These are phyloP conservation scores for Gisinianus flammeolus DNA, from an alignment of 2,888 invertebrate genomes.

Conservation along the genomic window DNA sequence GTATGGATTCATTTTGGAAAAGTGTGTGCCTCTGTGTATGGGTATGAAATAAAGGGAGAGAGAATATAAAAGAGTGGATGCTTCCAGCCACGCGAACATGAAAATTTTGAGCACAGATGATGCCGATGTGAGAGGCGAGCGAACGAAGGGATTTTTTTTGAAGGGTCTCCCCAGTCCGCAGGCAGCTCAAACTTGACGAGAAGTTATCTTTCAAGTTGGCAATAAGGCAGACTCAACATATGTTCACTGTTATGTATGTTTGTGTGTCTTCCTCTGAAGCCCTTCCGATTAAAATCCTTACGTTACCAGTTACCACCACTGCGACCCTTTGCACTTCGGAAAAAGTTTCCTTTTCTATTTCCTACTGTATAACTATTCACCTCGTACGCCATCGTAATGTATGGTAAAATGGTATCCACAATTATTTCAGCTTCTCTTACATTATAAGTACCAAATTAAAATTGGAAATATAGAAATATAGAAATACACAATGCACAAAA, in stretches of 20 bases:
- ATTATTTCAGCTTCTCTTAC: conserved; percentile 8
- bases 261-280: background rate
- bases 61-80: conserved; percentile 30
- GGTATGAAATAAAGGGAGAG: conserved; percentile 18
- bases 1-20: conserved; percentile 21
- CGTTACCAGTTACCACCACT: background rate
- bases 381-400: no score
- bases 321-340: background rate
- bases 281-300: conserved; percentile 30
- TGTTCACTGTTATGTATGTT: conserved; percentile 14
- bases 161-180: background rate
- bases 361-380: no score
- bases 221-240: conserved; percentile 30
- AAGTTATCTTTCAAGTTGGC: conserved; percentile 32
- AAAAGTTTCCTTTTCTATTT: conserved; percentile 22
- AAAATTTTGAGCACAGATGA: conserved; percentile 9
- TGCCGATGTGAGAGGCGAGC: conserved; percentile 12
- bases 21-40: conserved; percentile 25
- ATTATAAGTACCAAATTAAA: no score
- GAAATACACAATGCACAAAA: no score
- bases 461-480: no score
- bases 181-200: conserved; percentile 8
- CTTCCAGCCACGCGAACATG: conserved; percentile 40
- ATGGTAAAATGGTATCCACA: no score
- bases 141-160: background rate